These are phyloP conservation scores for Drosophila punjabiensis DNA, from an alignment of 1,140 invertebrate species.

Conservation along the genomic window DNA sequence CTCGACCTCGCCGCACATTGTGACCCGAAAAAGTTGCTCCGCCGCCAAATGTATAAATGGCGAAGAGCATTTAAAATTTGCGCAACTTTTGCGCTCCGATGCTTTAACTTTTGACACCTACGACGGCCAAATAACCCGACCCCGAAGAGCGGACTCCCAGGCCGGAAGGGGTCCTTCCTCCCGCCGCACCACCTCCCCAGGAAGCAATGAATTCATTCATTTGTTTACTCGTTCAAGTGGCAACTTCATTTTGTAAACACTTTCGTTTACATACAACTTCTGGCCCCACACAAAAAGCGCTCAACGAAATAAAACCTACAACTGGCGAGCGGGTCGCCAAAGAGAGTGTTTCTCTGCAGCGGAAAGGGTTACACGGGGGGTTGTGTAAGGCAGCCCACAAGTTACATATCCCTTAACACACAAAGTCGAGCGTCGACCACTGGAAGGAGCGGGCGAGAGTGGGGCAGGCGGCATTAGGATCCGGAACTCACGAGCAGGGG, in stretches of 20 bases:
- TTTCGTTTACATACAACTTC: constrained; percentile 83
- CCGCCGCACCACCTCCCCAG: constrained; percentile 16
- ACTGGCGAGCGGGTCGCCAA: constrained; percentile 4
- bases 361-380: not conserved
- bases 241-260: constrained; percentile 84
- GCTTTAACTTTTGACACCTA: constrained; percentile 83
- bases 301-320: constrained; percentile 51
- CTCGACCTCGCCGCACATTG: constrained; percentile 25
- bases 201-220: constrained; percentile 83
- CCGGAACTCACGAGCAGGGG: constrained; percentile 42
- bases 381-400: constrained; percentile 77
- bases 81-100: constrained; percentile 78
- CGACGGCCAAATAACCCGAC: constrained; percentile 56
- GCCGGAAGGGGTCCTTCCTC: constrained; percentile 33
- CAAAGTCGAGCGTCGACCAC: constrained; percentile 66
- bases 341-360: not conserved
- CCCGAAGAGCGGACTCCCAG: constrained; percentile 35
- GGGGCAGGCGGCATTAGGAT: constrained; percentile 38
- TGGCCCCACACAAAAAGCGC: constrained; percentile 49
- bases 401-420: constrained; percentile 80
- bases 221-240: constrained; percentile 83
- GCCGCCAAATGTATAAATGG: constrained; percentile 72
- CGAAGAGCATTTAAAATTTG: constrained; percentile 77
- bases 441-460: constrained; percentile 13
- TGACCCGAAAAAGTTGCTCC: constrained; percentile 73